phyloP scores from a whole-genome alignment of 2,797 vertebrate species.

The Myotis vivesi region DNA sequence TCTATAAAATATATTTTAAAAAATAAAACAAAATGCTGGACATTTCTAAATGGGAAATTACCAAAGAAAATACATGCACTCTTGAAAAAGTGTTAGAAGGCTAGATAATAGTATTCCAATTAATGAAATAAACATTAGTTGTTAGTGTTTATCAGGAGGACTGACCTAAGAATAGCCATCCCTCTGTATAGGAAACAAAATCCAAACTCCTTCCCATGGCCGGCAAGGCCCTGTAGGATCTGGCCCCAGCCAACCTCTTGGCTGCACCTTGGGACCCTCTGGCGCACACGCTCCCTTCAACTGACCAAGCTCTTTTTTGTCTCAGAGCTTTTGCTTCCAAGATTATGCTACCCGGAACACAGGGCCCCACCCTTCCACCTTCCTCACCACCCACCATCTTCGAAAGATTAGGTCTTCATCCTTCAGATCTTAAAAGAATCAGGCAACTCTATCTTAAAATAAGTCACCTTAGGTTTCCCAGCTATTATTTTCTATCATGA shows the following conservation, averaged over 20 bases:
- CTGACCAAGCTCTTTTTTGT: neutral
- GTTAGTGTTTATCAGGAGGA: neutral
- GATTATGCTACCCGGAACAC: neutral
- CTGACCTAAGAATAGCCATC: neutral
- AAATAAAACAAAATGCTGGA: neutral
- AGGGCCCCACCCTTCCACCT: neutral
- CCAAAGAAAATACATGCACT: neutral
- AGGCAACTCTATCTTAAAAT: neutral
- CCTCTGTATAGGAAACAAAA: neutral
- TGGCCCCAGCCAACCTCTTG: neutral
- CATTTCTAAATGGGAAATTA: neutral
- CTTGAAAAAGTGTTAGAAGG: neutral
- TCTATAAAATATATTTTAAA: too few relatives aligned
- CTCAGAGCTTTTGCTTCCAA: neutral
- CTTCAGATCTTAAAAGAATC: neutral
- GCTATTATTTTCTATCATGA: neutral
- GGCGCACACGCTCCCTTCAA: neutral
- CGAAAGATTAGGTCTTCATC: neutral
- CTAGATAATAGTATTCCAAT: conserved; percentile 1
- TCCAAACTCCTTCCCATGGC: neutral
- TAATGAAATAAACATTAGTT: neutral
- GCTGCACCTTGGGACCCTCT: neutral
- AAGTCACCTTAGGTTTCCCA: neutral
- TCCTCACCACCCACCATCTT: neutral
- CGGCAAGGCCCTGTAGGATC: neutral